A percentile compares a stretch with the other conserved stretches of the same genome.
Evolutionary conservation across 1,140 invertebrate genomes (phyloP).

Genomic region (Drosophila arizonae): DNA sequence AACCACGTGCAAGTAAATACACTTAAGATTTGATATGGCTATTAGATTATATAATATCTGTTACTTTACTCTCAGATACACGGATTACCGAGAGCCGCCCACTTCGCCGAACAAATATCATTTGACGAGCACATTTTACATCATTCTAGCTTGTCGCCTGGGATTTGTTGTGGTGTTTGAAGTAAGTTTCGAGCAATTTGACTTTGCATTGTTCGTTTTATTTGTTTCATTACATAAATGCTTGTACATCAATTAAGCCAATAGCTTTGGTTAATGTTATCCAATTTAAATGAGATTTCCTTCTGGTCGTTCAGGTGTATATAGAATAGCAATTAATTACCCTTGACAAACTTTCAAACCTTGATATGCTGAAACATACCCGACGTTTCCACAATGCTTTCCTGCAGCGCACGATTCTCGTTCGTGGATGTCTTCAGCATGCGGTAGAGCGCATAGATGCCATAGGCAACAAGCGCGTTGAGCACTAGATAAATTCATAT

Average conservation of each 20-base stretch:
- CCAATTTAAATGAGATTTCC: slow-evolving; percentile 49
- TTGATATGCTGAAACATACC: slow-evolving; percentile 76
- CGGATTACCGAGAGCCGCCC: slow-evolving; percentile 92
- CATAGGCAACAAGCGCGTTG: slow-evolving; percentile 69
- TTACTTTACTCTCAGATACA: slow-evolving; percentile 43
- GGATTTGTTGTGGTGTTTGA: slow-evolving; percentile 97
- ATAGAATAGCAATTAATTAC: slow-evolving; percentile 28
- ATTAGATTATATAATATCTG: background rate
- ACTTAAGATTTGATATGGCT: background rate
- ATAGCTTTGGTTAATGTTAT: slow-evolving; percentile 27
- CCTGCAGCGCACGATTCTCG: slow-evolving; percentile 67
- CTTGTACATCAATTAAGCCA: slow-evolving; percentile 38
- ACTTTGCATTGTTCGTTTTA: slow-evolving; percentile 35
- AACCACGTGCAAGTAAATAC: slow-evolving; percentile 82
- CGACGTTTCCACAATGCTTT: slow-evolving; percentile 69
- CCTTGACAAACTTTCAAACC: slow-evolving; percentile 44
- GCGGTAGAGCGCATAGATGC: slow-evolving; percentile 71
- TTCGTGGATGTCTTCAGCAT: slow-evolving; percentile 62
- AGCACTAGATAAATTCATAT: slow-evolving; percentile 45
- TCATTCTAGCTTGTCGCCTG: slow-evolving; percentile 93
- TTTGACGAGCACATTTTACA: slow-evolving; percentile 92
- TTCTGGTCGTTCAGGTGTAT: slow-evolving; percentile 29
- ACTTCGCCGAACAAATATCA: slow-evolving; percentile 86
- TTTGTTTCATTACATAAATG: slow-evolving; percentile 41
- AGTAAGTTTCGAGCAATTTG: slow-evolving; percentile 84